Conservation (phyloP, 2,888 invertebrate genomes). For the Tineola bisselliella region DNA sequence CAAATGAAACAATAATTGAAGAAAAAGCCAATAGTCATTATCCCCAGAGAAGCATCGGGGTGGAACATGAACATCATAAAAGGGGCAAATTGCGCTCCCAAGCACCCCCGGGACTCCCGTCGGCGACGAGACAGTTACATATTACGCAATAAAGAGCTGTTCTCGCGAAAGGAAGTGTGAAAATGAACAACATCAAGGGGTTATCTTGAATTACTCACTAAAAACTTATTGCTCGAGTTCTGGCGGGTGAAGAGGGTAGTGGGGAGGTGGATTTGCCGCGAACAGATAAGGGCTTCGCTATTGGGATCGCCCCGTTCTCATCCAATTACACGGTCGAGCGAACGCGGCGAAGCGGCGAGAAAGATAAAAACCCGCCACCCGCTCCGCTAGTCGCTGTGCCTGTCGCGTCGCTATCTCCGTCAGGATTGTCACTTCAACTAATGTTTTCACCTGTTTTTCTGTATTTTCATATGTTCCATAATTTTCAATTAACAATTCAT, state of each 20-base stretch:
- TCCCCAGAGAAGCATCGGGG: constrained; percentile 58
- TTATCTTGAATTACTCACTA: constrained; percentile 69
- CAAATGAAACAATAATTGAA: constrained; percentile 51
- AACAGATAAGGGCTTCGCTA: constrained; percentile 66
- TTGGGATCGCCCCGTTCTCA: constrained; percentile 68
- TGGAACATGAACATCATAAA: constrained; percentile 65
- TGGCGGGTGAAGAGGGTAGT: constrained; percentile 31
- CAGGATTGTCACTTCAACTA: constrained; percentile 60
- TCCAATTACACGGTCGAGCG: constrained; percentile 69
- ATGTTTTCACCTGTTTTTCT: constrained; percentile 45
- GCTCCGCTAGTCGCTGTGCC: constrained; percentile 21
- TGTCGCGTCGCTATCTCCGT: constrained; percentile 55
- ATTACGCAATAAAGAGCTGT: constrained; percentile 68
- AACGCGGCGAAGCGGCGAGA: constrained; percentile 57
- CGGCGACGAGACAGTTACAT: constrained; percentile 64
- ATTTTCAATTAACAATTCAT: not conserved
- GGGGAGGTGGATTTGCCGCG: constrained; percentile 55
- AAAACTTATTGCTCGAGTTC: constrained; percentile 60
- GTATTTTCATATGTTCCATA: not conserved
- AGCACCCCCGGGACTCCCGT: constrained; percentile 57
- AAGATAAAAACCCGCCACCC: constrained; percentile 48
- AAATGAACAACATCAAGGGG: constrained; percentile 69
- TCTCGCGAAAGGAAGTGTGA: constrained; percentile 69
- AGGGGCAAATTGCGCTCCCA: constrained; percentile 55
- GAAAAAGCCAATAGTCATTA: constrained; percentile 68